Evolutionary conservation across 2,888 invertebrate genomes (phyloP).

Genomic region (Nomada hirtipes): DNA sequence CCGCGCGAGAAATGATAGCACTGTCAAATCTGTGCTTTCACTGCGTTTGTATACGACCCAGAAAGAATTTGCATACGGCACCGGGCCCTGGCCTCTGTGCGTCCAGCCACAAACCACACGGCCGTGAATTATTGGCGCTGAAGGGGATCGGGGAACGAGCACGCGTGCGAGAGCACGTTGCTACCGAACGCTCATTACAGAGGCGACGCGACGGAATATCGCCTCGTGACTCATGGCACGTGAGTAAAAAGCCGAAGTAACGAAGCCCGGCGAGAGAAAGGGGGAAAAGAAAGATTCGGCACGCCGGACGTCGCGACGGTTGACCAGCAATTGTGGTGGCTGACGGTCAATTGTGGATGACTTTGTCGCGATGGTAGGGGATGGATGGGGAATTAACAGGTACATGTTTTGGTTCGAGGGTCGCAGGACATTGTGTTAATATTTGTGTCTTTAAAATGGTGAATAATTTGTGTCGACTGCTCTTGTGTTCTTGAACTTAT

Average conservation of each 20-base stretch:
- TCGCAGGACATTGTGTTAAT: too few relatives aligned
- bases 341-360: too few relatives aligned
- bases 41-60: slow-evolving; percentile 69
- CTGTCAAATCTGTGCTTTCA: slow-evolving; percentile 65
- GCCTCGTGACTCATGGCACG: slow-evolving; percentile 66
- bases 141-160: slow-evolving; percentile 49
- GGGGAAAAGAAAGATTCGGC: slow-evolving; percentile 53
- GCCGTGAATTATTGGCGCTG: slow-evolving; percentile 62
- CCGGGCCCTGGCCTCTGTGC: slow-evolving; percentile 15
- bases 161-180: slow-evolving; percentile 34
- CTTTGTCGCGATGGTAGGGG: too few relatives aligned
- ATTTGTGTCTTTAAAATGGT: too few relatives aligned
- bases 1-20: slow-evolving; percentile 48
- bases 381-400: too few relatives aligned
- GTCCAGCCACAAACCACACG: slow-evolving; percentile 39
- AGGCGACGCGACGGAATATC: slow-evolving; percentile 56
- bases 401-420: too few relatives aligned
- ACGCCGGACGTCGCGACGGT: slow-evolving; percentile 6
- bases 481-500: too few relatives aligned
- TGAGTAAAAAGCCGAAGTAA: slow-evolving; percentile 62
- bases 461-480: too few relatives aligned
- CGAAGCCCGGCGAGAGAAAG: slow-evolving; percentile 46
- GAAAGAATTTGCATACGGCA: slow-evolving; percentile 56
- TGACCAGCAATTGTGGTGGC: slow-evolving; percentile 40
- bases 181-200: slow-evolving; percentile 70